Base-by-base conservation (phyloP, 1,140 invertebrate species). In the Lordiphosa mommai region DNA sequence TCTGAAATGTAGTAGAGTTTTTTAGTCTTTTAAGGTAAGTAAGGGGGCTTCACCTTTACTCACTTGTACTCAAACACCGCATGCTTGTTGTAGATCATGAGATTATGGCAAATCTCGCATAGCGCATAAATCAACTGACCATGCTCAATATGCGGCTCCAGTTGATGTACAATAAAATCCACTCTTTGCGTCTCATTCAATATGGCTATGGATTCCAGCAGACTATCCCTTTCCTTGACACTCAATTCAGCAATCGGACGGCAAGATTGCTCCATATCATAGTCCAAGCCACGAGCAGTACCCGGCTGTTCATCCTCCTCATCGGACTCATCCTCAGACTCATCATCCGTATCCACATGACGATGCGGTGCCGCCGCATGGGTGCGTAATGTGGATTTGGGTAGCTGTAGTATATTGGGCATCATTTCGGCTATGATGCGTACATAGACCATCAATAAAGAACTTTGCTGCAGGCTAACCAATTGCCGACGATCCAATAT, bases 71-170 rank as follows among this genome's bases (percentile, higher is more conserved):
- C 94, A 82, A 95, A 94, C 36, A 95, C 90, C 1, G 94, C 93
- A 61, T 94, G 90, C 84, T 93, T 93, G 70, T 95, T 92, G 56
- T 93, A 93, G 33, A 94, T 91, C 56, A 96, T 89, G 2, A 97
- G 88, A 89, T 94, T 93, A 88, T 96, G 94, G 73, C 94, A 95
- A 6, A 96, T 90, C 74, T 92, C 91, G 58, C 94, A 95, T 44
- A 97, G 89, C 1, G 91, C 90, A 70, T 94, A 91, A 27, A 94
- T 86, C 2, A 93, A 87, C 1, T 90, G 84, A 2, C 58, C 64
- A 1, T 92, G 89, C 34, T 92, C 91, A 23, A 93, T 90, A 27
- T 91, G 91, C 12, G 89, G 90, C 27, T 93, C 92, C 4, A 93
- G 90, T 10, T 92, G 90, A 10, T 90, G 74, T 0, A 94, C 76